phyloP scores from a whole-genome alignment of 2,113 vertebrate genomes.

The Falcunculus frontatus region DNA sequence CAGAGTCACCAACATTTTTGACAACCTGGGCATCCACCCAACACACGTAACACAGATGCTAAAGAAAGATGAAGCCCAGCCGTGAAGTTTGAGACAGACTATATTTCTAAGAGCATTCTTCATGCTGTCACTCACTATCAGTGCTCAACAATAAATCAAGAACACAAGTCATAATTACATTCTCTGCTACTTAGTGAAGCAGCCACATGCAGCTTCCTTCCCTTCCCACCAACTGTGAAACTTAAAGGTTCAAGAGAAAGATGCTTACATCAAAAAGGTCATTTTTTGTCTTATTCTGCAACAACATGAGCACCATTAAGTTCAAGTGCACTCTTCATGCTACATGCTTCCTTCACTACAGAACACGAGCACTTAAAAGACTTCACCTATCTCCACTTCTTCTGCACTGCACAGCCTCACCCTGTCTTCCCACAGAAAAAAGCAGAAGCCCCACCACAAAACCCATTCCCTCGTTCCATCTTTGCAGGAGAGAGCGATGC shows the following conservation, averaged over 20 bases:
- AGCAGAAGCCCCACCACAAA: not conserved
- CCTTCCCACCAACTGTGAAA: constrained; percentile 18
- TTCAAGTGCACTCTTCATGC: not conserved
- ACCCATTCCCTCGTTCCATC: not conserved
- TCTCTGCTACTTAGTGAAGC: constrained; percentile 19
- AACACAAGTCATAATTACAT: not conserved
- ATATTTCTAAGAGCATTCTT: not conserved
- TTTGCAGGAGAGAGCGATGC: not conserved
- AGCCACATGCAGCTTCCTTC: not conserved
- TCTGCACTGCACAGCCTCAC: not conserved
- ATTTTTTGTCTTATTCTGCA: not conserved
- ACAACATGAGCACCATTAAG: not conserved
- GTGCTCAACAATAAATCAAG: not conserved
- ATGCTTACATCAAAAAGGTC: not conserved
- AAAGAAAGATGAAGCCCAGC: not conserved
- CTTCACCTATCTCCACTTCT: not conserved
- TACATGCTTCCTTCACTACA: not conserved
- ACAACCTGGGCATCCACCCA: not conserved
- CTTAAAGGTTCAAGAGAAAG: not conserved
- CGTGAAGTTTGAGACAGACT: not conserved
- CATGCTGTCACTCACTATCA: constrained; percentile 1
- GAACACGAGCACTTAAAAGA: fast-evolving
- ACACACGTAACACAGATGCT: not conserved
- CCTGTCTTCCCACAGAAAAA: not conserved
- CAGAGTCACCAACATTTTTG: not conserved